These are phyloP conservation scores for Rana temporaria DNA, from an alignment of 2,113 vertebrate genomes.

Conservation along the genomic window DNA sequence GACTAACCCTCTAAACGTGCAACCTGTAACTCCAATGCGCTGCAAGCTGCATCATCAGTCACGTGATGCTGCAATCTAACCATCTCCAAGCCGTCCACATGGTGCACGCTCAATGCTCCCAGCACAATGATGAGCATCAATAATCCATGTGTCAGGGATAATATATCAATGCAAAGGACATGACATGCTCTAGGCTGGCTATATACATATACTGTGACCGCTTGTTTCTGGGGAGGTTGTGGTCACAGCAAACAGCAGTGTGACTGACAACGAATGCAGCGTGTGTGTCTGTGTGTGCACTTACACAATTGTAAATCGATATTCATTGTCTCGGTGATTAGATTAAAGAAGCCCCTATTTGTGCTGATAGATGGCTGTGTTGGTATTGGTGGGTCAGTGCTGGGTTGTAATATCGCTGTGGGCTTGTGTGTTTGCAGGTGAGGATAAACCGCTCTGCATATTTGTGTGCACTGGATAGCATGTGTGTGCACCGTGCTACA, in stretches of 20 bases:
- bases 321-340: neutral
- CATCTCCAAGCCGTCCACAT: neutral
- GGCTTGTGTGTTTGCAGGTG: neutral
- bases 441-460: neutral
- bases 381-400: neutral
- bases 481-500: neutral
- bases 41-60: too few species aligned
- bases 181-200: neutral
- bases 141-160: constrained; percentile 19
- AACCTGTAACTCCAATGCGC: too few species aligned
- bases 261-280: constrained; percentile 10
- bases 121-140: constrained; percentile 6
- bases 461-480: neutral
- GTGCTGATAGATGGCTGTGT: neutral
- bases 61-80: too few species aligned
- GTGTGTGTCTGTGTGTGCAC: neutral
- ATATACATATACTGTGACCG: neutral
- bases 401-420: neutral
- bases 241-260: neutral
- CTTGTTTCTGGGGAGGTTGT: neutral
- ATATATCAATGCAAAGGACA: constrained; percentile 14
- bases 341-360: neutral
- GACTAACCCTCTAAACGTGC: too few species aligned
- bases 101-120: neutral
- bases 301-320: constrained; percentile 7